Evolutionary conservation across 2,113 vertebrate genomes (phyloP).

Genomic region (Spilogale gracilis): DNA sequence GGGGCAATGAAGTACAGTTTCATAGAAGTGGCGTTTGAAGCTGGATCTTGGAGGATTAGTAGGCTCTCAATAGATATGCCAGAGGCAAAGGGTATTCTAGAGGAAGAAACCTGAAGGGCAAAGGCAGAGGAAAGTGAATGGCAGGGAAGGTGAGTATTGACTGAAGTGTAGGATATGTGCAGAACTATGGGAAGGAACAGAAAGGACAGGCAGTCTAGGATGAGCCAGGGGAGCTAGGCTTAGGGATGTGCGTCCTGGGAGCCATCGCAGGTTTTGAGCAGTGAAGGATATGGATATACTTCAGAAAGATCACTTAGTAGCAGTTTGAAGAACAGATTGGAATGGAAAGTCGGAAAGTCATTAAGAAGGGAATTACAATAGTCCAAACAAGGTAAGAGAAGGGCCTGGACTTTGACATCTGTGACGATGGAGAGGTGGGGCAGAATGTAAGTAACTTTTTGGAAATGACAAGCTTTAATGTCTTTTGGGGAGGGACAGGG

Average conservation of each 20-base stretch:
- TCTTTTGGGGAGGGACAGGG: neutral
- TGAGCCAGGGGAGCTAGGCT: neutral
- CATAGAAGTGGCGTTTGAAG: constrained; percentile 1
- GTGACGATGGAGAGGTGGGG: neutral
- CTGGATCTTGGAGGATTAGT: neutral
- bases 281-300: neutral
- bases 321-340: neutral
- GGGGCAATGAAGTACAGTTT: neutral
- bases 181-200: neutral
- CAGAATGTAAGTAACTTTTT: neutral
- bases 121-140: neutral
- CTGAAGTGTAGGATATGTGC: neutral
- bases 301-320: neutral
- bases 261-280: neutral
- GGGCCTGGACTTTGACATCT: neutral
- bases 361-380: constrained; percentile 20
- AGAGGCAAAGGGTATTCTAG: neutral
- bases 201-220: neutral
- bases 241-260: neutral
- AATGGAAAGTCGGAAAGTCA: neutral
- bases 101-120: neutral
- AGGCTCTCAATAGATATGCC: neutral
- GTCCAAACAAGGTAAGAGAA: neutral
- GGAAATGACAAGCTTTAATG: neutral
- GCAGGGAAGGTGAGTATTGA: neutral